Conservation (phyloP, 2,888 invertebrate species). For the Pinctada fucata region DNA sequence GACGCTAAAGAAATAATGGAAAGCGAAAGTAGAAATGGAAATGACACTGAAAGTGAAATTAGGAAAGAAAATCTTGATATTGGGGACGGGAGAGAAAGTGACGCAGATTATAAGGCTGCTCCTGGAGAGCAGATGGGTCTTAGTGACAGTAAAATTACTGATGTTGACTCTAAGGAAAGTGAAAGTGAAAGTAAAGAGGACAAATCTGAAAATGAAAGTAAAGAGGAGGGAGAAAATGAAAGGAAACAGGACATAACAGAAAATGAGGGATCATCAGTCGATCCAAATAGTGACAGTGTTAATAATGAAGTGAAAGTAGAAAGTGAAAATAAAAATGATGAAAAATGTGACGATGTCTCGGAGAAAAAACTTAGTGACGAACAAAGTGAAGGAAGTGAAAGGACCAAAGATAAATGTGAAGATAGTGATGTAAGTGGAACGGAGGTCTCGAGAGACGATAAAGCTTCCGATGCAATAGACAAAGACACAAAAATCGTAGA, state of each 20-base stretch:
- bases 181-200: slow-evolving; percentile 15
- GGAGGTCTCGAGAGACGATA: not conserved
- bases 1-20: slow-evolving; percentile 10
- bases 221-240: slow-evolving; percentile 32
- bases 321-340: not conserved
- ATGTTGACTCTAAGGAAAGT: slow-evolving; percentile 15
- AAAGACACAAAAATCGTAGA: slow-evolving; percentile 1
- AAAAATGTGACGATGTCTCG: not conserved
- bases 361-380: not conserved
- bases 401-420: not conserved
- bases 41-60: slow-evolving; percentile 18
- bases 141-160: not conserved
- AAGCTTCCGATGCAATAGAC: not conserved
- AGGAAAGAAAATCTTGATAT: slow-evolving; percentile 15
- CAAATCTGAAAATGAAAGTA: slow-evolving; percentile 12
- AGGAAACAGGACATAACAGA: slow-evolving; percentile 32
- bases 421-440: not conserved
- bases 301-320: slow-evolving; percentile 14
- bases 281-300: slow-evolving; percentile 6
- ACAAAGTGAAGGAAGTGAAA: not conserved
- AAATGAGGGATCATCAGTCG: slow-evolving; percentile 24
- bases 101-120: slow-evolving; percentile 18
- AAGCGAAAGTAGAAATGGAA: slow-evolving; percentile 7
- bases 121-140: slow-evolving; percentile 13
- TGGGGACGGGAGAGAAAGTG: slow-evolving; percentile 20